Base-by-base conservation (phyloP, 2,888 invertebrate species). In the Cybosia mesomella region DNA sequence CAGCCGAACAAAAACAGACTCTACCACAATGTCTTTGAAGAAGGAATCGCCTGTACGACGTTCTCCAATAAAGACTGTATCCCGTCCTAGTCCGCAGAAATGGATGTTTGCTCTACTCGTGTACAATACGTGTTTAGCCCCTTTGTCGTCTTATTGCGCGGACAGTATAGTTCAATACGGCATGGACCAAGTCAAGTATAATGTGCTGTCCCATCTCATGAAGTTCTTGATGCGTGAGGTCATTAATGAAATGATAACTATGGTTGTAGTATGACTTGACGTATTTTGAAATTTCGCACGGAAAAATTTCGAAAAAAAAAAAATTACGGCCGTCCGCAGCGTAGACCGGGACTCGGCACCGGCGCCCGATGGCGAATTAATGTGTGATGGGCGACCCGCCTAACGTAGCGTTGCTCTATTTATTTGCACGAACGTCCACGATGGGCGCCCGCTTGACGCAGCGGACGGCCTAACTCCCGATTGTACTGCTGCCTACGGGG, bases 51-150 rank as follows among this genome's bases (percentile, higher is more conserved):
- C 70, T 4, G 53, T 67, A 10, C 64, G 66, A 21, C 70, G 62
- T 43, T 64, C 66, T 22, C 53, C 71, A 22, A 80, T 85, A 74
- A 80, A 80, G 15, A 61, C 76, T 39, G 49, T 49, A 5, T 76
- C 81, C 13, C 34, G 83, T 3, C 72, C 82, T 39, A 82, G 77
- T 39, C 87, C 90, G 1, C 91, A 89, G 70, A 90, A 87, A 68
- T 94, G 94, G 95, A 91, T 93, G 93, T 79, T 90, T 54, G 92
- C 91, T 1, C 73, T 95, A n/a, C 86, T 95, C 9, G 70, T 94
- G 59, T 95, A 94, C 79, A 92, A 94, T 62, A 88, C 91, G 5
- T 95, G 95, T 72, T 81, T 94, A 24, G 93, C 92, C 0, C 94
- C 95, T 0, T 91, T 94, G 89, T 94, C 94, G 0, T 73, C 86